A percentile compares a stretch with the other conserved stretches of the same genome.
Evolutionary conservation across 2,113 vertebrate genomes (phyloP).

Genomic region (Oceanodroma tethys): DNA sequence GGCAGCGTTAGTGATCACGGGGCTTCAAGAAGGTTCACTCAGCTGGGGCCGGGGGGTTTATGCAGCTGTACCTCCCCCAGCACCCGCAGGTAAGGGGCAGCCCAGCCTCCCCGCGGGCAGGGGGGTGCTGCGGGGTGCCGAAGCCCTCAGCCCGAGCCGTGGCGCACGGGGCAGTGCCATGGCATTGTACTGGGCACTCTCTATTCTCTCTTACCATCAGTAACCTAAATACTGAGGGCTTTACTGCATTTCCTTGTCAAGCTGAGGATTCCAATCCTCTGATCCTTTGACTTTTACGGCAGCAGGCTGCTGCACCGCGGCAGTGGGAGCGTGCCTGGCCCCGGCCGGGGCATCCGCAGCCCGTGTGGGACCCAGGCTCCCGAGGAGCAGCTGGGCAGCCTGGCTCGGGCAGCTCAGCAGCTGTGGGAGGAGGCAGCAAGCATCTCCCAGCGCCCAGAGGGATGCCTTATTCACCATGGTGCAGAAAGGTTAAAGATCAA

Average conservation of each 20-base stretch:
- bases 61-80: not conserved
- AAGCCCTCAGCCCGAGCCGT: not conserved
- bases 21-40: not conserved
- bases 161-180: too few relatives aligned
- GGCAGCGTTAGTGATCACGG: accelerated
- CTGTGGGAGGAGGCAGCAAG: not conserved
- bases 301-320: not conserved
- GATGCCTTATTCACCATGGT: not conserved
- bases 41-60: not conserved
- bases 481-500: not conserved
- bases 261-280: not conserved
- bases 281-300: not conserved
- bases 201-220: not conserved
- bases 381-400: not conserved
- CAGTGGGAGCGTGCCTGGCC: not conserved
- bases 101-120: not conserved
- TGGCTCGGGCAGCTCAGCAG: accelerated
- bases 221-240: not conserved
- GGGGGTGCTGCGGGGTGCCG: not conserved
- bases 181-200: not conserved
- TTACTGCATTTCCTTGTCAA: not conserved
- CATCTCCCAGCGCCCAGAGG: accelerated
- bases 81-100: not conserved
- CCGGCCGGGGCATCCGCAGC: not conserved
- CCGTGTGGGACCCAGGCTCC: not conserved